Percentiles rank a stretch among this genome's conserved stretches.
Evolutionary conservation across 2,113 vertebrate genomes (phyloP).

Genomic region (Carlito syrichta): DNA sequence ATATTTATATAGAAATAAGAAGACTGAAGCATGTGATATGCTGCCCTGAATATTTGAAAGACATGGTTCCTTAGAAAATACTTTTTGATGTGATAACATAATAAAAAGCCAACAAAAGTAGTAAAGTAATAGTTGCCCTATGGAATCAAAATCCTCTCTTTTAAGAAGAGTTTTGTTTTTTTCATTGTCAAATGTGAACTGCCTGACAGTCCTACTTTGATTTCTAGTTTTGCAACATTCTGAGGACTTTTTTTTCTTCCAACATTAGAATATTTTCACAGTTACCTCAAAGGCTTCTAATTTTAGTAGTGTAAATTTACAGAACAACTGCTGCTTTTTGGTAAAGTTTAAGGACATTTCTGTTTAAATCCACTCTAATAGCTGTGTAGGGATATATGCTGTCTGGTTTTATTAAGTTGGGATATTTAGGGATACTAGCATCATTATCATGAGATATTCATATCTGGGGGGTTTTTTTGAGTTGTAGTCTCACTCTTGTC

Average conservation of each 20-base stretch:
- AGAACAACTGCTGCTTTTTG: constrained; percentile 41
- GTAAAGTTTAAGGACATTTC: constrained; percentile 37
- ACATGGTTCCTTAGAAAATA: not conserved
- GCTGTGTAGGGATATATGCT: not conserved
- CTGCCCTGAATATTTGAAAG: not conserved
- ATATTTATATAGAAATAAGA: not conserved
- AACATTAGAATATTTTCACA: constrained; percentile 59
- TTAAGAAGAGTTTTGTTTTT: not conserved
- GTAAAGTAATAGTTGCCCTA: not conserved
- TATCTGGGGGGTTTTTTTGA: too few species aligned
- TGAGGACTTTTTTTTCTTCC: not conserved
- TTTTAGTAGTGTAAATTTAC: constrained; percentile 48
- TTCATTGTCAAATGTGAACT: not conserved
- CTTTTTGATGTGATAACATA: not conserved
- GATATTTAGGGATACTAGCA: not conserved
- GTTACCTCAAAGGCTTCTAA: constrained; percentile 52
- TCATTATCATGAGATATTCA: not conserved
- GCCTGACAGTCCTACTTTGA: constrained; percentile 2
- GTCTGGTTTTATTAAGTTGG: not conserved
- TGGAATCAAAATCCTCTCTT: not conserved
- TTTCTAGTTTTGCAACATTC: constrained; percentile 55
- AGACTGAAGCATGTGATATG: not conserved
- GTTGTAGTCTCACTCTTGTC: too few species aligned
- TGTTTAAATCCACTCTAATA: constrained; percentile 26
- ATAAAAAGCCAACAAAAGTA: not conserved